Percentiles rank a stretch among this genome's conserved stretches.
These are phyloP conservation scores for Penelope pileata DNA, from an alignment of 2,113 vertebrate genomes.

Conservation along the genomic window DNA sequence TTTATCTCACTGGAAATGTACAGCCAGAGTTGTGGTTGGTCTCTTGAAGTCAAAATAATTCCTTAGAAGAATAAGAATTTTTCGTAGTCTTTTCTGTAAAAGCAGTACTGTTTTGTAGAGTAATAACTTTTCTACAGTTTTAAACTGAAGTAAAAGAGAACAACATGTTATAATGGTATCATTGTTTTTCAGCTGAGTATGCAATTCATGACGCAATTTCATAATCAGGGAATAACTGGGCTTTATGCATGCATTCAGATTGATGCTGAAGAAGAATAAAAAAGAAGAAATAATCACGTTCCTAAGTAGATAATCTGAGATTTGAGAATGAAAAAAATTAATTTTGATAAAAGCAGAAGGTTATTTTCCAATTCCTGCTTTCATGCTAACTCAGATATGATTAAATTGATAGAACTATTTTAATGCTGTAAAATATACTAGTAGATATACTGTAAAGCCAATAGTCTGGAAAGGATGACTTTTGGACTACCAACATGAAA, in stretches of 20 bases:
- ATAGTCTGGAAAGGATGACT: neutral
- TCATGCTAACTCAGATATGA: neutral
- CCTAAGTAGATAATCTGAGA: neutral
- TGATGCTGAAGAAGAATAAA: neutral
- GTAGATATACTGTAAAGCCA: neutral
- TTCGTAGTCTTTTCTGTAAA: neutral
- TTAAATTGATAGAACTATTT: neutral
- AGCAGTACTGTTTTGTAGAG: neutral
- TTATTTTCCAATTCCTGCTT: neutral
- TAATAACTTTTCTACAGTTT: neutral
- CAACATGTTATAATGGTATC: neutral
- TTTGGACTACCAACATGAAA: neutral
- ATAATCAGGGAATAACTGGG: neutral
- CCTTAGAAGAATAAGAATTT: neutral
- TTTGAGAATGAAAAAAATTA: neutral
- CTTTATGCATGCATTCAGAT: neutral
- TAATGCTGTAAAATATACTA: neutral
- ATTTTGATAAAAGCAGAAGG: neutral
- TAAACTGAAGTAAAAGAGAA: neutral
- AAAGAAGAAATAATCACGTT: neutral
- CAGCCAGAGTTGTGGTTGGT: neutral
- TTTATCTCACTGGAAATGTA: neutral
- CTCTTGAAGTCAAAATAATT: neutral
- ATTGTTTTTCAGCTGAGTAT: neutral
- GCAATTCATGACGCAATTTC: neutral